Evolutionary conservation across 2,888 invertebrate genomes (phyloP).

Genomic region (Cephus runcator): DNA sequence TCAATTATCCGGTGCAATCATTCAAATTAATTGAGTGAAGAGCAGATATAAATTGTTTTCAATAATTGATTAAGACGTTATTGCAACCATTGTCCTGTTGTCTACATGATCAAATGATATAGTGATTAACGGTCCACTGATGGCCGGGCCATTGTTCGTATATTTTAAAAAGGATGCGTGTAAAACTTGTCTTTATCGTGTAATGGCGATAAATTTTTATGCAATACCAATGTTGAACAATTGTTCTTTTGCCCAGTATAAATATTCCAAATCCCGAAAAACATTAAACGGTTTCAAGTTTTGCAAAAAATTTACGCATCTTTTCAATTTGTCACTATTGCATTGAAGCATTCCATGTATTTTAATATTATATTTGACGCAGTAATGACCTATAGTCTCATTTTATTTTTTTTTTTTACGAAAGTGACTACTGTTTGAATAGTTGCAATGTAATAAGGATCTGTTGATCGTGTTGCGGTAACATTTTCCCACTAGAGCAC

Average conservation of each 20-base stretch:
- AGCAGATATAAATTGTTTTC: background rate
- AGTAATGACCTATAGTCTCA: background rate
- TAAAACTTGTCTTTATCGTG: background rate
- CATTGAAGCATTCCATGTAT: constrained; percentile 13
- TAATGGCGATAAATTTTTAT: background rate
- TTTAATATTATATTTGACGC: constrained; percentile 1
- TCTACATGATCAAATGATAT: constrained; percentile 1
- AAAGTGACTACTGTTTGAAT: background rate
- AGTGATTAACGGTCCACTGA: background rate
- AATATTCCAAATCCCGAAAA: background rate
- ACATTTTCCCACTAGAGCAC: constrained; percentile 8
- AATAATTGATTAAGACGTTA: background rate
- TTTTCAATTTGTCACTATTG: constrained; percentile 4
- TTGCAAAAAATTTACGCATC: background rate
- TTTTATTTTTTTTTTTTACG: background rate
- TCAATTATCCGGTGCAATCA: constrained; percentile 4
- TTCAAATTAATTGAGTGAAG: constrained; percentile 6
- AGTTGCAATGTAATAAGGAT: background rate
- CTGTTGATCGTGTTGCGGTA: constrained; percentile 4
- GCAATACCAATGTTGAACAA: background rate
- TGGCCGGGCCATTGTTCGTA: background rate
- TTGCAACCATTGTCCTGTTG: background rate
- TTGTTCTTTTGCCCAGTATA: background rate
- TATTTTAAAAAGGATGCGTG: background rate
- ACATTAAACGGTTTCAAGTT: background rate